Base-by-base conservation (phyloP, 2,113 vertebrate species). In the Nothocercus julius region DNA sequence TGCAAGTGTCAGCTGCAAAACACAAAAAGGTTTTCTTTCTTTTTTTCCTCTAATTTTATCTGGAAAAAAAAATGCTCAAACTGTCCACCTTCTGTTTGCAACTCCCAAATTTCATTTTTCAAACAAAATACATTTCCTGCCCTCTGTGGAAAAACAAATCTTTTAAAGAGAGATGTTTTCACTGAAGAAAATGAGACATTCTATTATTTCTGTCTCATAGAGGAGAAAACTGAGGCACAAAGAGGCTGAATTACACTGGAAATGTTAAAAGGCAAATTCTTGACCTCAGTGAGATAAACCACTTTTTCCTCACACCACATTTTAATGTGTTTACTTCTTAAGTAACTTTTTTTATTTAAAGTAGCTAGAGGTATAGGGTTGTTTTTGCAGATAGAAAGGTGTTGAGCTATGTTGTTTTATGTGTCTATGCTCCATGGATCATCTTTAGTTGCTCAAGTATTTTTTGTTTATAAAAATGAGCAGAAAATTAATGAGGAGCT, bases 381-480 rank as follows among this genome's bases (percentile, higher is more conserved):
- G n/a, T 86, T 94, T 96, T 89, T 85, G 70, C 66, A 93, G 67
- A 74, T 78, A 36, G 74, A 77, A 87, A 79, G 62, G 88, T 89
- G 85, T 92, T 79, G 56, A 94, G 49, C 80, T 91, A 1, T 36
- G 0, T 79, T 16, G 44, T 59, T 94, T 91, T 84, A 70, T 7
- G 10, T 1, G 0, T 49, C 61, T 90, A 13, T n/a, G 67, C 27
- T 72, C 67, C 27, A 49, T 17, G 30, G 7, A 53, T 85, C 45
- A 69, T 88, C 76, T 86, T 5, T 76, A 76, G n/a, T 22, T 81
- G 44, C 17, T 84, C 24, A 79, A 86, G 49, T 75, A 32, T 53
- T 45, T 66, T 63, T 82, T 67, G 17, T 88, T 62, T 19, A 38
- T 80, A 82, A 73, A 82, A 42, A 17, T 67, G 92, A 73, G 67